Base-by-base conservation (phyloP, 2,113 vertebrate species). In the Anoura caudifer region DNA sequence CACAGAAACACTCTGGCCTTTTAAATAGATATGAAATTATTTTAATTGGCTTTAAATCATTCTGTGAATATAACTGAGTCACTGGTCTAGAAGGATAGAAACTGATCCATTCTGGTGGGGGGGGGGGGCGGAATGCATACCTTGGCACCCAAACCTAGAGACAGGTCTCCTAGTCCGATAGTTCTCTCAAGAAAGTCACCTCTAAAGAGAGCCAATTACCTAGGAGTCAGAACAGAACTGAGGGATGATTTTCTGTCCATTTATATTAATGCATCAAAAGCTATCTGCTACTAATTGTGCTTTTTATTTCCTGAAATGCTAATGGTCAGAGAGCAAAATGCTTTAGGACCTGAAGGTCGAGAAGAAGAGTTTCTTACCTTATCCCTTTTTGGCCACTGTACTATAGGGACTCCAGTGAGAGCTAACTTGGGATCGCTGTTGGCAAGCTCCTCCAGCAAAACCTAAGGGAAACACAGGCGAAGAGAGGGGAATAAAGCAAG, bases 381-480 rank as follows among this genome's bases (percentile, higher is more conserved):
- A 99, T 99, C 99, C 98, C 99, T 99, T 98, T 99, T 99, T 75
- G 99, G 99, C 99, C 99, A 99, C 99, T 99, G 99, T 95, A 99
- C 99, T 82, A 99, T 99, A 54, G 99, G 99, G 96, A 99, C 96
- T 97, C 99, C 99, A 97, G 99, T 99, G 98, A 99, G 99, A 97
- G 99, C 99, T 98, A 99, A 97, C 98, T 99, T 99, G 85, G 99
- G 98, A 96, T 99, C 97, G 16, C 99, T 99, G 95, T 96, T 98
- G 0, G 98, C 98, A 97, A 99, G 99, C 79, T 99, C 98, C 80
- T 98, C 98, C 92, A 99, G 97, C 97, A 99, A 97, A 96, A 98
- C 96, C 99, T 99, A 97, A 61, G 7, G 47, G 59, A 5, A 82
- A 75, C 52, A 97, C 0, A 41, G 33, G 17, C 54, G 15, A 38